These are phyloP conservation scores for Tachuris rubrigastra DNA, from an alignment of 2,113 vertebrate genomes.

Conservation along the genomic window DNA sequence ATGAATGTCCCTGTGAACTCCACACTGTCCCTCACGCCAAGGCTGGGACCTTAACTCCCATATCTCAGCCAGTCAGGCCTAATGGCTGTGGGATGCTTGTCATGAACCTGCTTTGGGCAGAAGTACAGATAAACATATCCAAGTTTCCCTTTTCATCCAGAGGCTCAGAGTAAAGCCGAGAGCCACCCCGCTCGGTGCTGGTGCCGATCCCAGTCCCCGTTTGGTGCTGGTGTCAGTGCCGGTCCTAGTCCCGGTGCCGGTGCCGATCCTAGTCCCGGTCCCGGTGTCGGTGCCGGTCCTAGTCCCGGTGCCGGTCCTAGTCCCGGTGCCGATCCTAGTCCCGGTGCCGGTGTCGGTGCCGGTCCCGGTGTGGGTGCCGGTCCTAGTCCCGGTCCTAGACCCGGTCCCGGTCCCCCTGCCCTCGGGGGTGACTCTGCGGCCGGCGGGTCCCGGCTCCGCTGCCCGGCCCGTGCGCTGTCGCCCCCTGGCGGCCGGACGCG, in stretches of 20 bases:
- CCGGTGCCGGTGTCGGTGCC: no score
- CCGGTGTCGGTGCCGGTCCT: not conserved
- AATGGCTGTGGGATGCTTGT: not conserved
- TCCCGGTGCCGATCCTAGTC: not conserved
- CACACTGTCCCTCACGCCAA: not conserved
- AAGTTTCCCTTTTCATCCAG: not conserved
- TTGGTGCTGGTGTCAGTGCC: no score
- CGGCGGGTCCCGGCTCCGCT: not conserved
- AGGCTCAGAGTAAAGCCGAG: not conserved
- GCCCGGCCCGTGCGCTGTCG: not conserved
- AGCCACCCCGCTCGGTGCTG: not conserved
- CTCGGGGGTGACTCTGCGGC: accelerated
- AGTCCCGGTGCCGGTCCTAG: no score
- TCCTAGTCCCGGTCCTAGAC: no score
- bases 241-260: not conserved
- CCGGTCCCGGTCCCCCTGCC: not conserved
- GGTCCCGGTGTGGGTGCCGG: no score
- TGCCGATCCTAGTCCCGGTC: not conserved
- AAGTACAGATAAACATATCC: not conserved
- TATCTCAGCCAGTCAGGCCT: not conserved
- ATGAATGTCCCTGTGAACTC: not conserved
- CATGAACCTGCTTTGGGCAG: not conserved
- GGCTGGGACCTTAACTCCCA: not conserved
- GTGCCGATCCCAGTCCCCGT: not conserved
- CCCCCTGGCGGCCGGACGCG: not conserved